These are phyloP conservation scores for Sciurus niger DNA, from an alignment of 2,113 vertebrate species.

Conservation along the genomic window DNA sequence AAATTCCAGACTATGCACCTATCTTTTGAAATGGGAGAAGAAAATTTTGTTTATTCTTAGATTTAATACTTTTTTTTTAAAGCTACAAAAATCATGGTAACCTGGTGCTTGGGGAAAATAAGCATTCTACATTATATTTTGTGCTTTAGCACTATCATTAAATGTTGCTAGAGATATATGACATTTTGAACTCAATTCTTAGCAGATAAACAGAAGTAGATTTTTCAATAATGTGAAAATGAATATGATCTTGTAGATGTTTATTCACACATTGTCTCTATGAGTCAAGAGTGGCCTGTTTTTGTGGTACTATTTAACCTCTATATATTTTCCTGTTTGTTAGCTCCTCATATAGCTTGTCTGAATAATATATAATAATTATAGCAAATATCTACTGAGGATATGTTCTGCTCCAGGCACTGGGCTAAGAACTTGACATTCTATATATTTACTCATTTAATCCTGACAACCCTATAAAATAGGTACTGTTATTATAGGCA, in stretches of 20 bases:
- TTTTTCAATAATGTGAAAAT: conserved; percentile 55
- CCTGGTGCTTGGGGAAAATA: neutral
- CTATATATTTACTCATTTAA: conserved; percentile 47
- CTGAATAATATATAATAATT: conserved; percentile 9
- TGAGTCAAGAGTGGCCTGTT: neutral
- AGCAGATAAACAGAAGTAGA: conserved; percentile 46
- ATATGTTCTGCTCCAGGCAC: neutral
- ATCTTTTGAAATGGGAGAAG: conserved; percentile 24
- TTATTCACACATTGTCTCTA: neutral
- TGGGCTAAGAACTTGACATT: neutral
- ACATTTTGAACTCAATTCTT: conserved; percentile 62
- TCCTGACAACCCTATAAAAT: neutral
- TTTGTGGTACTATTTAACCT: conserved; percentile 33
- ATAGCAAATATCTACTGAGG: neutral
- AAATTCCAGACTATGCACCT: neutral
- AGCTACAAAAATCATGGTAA: conserved; percentile 38
- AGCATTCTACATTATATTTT: neutral
- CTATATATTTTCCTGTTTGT: neutral
- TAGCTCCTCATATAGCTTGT: neutral
- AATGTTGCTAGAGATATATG: neutral
- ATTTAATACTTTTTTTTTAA: conserved; percentile 40
- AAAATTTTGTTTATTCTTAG: conserved; percentile 44
- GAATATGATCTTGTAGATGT: conserved; percentile 46
- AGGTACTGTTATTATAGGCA: neutral
- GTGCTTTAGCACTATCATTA: neutral